Evolutionary conservation across 1,140 invertebrate genomes (phyloP).

Genomic region (Leptoteleia sp.): DNA sequence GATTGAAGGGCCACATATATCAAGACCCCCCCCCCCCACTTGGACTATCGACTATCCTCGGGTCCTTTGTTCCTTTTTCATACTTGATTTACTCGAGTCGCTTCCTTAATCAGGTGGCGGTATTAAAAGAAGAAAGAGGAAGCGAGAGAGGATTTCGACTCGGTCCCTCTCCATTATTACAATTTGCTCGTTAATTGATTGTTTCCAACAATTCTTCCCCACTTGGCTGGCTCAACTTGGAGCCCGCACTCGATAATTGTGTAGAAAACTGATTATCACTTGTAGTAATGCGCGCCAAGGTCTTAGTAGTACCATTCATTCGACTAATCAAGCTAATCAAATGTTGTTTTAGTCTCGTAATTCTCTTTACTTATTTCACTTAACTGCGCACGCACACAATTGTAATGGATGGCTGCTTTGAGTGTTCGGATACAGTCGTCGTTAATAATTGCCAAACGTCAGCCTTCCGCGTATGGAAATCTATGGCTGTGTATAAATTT

Average conservation of each 20-base stretch:
- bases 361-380: background rate
- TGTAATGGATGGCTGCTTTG: no score
- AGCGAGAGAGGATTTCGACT: background rate
- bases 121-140: slow-evolving; percentile 7
- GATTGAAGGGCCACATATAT: slow-evolving; percentile 39
- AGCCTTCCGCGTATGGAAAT: no score
- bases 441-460: no score
- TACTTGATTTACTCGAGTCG: slow-evolving; percentile 46
- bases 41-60: slow-evolving; percentile 20
- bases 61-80: slow-evolving; percentile 26
- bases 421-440: no score
- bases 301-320: background rate
- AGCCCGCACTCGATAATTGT: slow-evolving; percentile 32
- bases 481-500: no score
- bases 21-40: slow-evolving; percentile 35
- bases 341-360: background rate
- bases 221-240: slow-evolving; percentile 17
- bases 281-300: slow-evolving; percentile 13
- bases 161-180: slow-evolving; percentile 27
- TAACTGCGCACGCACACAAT: no score
- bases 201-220: slow-evolving; percentile 40
- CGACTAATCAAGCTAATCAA: slow-evolving; percentile 19
- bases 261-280: slow-evolving; percentile 34
- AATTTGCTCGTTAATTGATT: slow-evolving; percentile 42
- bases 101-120: slow-evolving; percentile 12